Evolutionary conservation across 2,888 invertebrate species (phyloP), one percentile per base, ranked within the genome.

Genomic region (Phorcus lineatus): DNA sequence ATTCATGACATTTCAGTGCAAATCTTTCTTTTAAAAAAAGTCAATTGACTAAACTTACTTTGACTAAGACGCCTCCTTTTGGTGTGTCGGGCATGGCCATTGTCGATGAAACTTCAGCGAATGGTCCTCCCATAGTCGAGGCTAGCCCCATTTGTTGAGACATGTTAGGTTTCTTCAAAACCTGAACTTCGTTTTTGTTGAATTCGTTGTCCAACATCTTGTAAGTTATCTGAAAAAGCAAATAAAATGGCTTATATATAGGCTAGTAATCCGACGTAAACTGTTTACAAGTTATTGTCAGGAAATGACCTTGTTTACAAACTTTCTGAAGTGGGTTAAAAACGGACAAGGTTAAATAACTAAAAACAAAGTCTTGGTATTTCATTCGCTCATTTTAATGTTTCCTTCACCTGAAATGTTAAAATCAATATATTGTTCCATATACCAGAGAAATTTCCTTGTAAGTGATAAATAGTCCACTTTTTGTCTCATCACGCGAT

Each of bases 31-130:
- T n/a, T n/a, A n/a, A n/a, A n/a, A n/a, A n/a, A n/a, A n/a, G n/a
- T n/a, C n/a, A 53, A 40, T 62, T 17, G 13, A 22, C 3, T 19
- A 4, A 74, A 80, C 82, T 82, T 82, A 92, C 92, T 88, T 89
- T 90, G 66, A 92, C 86, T 22, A 91, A 80, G n/a, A 91, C 82
- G 1, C 92, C 91, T 13, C 87, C 90, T 81, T 88, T 86, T 0
- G 92, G 91, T 2, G 90, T 89, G 3, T 87, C 86, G 53, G 92
- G 92, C 79, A 91, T 86, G 11, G 87, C 84, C 82, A 88, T 79
- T 2, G 87, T 86, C 0, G 90, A 87, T 7, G 86, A 86, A 28
- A 86, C 86, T 28, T 82, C 79, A 77, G 84, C 86, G 80, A 84
- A 82, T 74, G 82, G 85, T 77, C 84, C 82, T 19, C 86, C 82